Evolutionary conservation across 2,888 invertebrate genomes (phyloP).

Genomic region (Caenorhabditis japonica): DNA sequence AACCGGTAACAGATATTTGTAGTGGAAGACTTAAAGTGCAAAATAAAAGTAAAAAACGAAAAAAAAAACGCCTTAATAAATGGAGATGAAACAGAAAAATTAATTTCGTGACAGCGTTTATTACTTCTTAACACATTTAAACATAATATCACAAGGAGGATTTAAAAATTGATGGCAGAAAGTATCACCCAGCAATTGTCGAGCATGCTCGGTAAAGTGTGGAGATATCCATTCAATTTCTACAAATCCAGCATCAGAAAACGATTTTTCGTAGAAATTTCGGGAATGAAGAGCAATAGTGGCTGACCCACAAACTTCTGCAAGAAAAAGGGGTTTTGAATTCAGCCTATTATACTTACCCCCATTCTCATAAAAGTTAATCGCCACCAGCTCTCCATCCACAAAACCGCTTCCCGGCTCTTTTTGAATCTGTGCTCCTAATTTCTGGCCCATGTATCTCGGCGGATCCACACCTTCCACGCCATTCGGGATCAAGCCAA

Average conservation of each 20-base stretch:
- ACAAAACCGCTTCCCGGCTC: constrained; percentile 20
- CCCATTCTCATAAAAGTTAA: constrained; percentile 43
- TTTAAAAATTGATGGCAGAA: constrained; percentile 39
- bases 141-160: constrained; percentile 47
- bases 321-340: not conserved
- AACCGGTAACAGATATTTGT: too few relatives aligned
- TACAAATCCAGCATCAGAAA: constrained; percentile 28
- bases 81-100: too few relatives aligned
- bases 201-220: constrained; percentile 39
- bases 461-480: constrained; percentile 32
- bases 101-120: too few relatives aligned
- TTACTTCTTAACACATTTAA: constrained; percentile 24
- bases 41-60: too few relatives aligned
- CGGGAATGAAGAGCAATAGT: constrained; percentile 45
- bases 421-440: constrained; percentile 38
- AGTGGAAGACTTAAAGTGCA: too few relatives aligned
- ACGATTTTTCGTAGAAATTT: constrained; percentile 38
- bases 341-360: too few relatives aligned
- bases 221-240: constrained; percentile 47
- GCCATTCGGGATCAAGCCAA: constrained; percentile 48
- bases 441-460: constrained; percentile 30
- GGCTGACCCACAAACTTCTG: constrained; percentile 41
- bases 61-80: too few relatives aligned
- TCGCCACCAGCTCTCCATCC: constrained; percentile 39
- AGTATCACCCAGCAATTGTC: constrained; percentile 18